These are phyloP conservation scores for Gisinianus flammeolus DNA, from an alignment of 2,888 invertebrate genomes.

Conservation along the genomic window DNA sequence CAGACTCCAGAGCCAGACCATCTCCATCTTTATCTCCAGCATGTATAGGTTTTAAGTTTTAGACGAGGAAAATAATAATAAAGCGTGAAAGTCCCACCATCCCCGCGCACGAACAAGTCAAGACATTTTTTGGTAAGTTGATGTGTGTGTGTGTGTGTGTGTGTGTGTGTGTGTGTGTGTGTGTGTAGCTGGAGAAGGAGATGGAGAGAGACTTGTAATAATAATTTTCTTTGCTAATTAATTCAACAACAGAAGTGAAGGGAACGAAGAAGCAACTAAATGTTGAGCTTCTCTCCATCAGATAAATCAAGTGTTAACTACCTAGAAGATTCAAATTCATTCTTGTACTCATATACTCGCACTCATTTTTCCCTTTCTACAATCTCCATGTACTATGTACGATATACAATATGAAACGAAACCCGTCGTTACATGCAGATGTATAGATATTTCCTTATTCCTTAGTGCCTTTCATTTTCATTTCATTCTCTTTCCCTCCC, in stretches of 20 bases:
- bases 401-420: neutral
- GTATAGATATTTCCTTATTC: neutral
- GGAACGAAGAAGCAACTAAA: neutral
- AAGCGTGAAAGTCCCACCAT: neutral
- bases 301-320: conserved; percentile 31
- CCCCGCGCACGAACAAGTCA: neutral
- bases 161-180: neutral
- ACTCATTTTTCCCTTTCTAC: too few relatives aligned
- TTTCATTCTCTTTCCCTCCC: neutral
- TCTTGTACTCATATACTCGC: neutral
- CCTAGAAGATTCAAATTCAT: neutral
- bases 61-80: too few relatives aligned
- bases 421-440: neutral
- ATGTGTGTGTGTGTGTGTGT: neutral
- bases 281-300: conserved; percentile 4
- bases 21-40: too few relatives aligned
- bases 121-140: neutral
- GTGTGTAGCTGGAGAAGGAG: neutral
- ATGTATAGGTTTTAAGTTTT: too few relatives aligned
- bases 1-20: too few relatives aligned
- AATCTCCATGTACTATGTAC: neutral
- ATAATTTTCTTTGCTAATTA: conserved; percentile 15
- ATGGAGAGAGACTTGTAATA: conserved; percentile 10
- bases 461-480: too few relatives aligned
- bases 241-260: conserved; percentile 17